Base-by-base conservation (phyloP, 1,140 invertebrate genomes). In the Drosophila grimshawi region DNA sequence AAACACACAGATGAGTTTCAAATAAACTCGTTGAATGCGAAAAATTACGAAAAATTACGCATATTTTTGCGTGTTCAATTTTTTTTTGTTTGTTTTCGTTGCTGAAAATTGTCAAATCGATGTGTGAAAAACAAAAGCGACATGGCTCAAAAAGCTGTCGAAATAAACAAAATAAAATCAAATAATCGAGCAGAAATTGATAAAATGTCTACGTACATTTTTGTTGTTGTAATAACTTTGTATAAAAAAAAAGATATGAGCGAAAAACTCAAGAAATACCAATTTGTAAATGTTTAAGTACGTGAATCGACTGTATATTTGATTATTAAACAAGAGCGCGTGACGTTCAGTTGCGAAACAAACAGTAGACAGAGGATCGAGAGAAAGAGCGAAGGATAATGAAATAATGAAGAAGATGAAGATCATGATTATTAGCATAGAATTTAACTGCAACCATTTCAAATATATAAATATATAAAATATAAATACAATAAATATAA, bases 241-340 rank as follows among this genome's bases (percentile, higher is more conserved):
- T 88, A 83, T 69, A 88, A 83, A 89, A 66, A 61, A 71, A 68
- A 72, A 80, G n/a, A n/a, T n/a, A n/a, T 10, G 33, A 33, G 30
- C 7, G 11, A 57, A 56, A 56, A 35, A n/a, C 32, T 41, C 41
- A 74, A 80, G 61, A 75, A 73, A 69, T 33, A 70, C 55, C 55
- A 76, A 81, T 81, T 65, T 86, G 82, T 86, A 86, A 86, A 86
- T 86, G 79, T 76, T 82, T 82, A 76, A 76, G 66, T 11, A 49
- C 46, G 37, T 43, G 72, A 79, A 77, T 88, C 76, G 83, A 88
- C 80, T 86, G 82, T 86, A 86, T 80, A 88, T 86, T 83, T 72
- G 37, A 53, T 65, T 43, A 65, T 57, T 52, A 46, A 70, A 57
- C 45, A 61, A 65, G 43, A 66, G 48, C 66, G 57, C 59, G 43